These are phyloP conservation scores for Crenichthys baileyi DNA, from an alignment of 2,797 vertebrate genomes.

Conservation along the genomic window DNA sequence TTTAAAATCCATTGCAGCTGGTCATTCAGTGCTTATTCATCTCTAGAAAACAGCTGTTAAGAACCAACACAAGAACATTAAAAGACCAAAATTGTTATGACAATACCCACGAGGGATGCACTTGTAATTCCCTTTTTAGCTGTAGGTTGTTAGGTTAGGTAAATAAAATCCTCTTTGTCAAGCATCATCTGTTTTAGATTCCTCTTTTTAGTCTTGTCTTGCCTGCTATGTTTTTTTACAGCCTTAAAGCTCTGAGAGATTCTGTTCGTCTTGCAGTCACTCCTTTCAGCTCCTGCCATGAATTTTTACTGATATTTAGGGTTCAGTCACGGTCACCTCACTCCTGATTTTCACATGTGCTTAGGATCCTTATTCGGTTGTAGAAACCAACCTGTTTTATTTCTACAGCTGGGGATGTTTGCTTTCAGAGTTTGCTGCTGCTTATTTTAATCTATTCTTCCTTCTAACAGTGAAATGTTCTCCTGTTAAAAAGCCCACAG, in stretches of 20 bases:
- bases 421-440: neutral
- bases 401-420: neutral
- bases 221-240: neutral
- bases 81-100: too few species aligned
- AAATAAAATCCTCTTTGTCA: neutral
- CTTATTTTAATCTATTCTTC: neutral
- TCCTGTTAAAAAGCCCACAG: neutral
- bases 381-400: neutral
- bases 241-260: too few species aligned
- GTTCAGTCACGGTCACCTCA: neutral
- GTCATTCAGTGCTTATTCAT: too few species aligned
- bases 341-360: neutral
- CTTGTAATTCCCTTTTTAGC: too few species aligned
- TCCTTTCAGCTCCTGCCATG: neutral
- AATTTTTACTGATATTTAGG: neutral
- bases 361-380: slow-evolving; percentile 2
- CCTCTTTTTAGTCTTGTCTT: neutral
- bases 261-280: neutral
- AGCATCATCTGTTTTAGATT: neutral
- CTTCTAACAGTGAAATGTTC: slow-evolving; percentile 2
- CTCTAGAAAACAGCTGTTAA: too few species aligned
- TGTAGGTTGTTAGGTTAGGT: too few species aligned
- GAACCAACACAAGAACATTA: too few species aligned
- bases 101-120: too few species aligned
- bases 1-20: too few species aligned